A percentile compares a stretch with the other conserved stretches of the same genome.
Evolutionary conservation across 2,888 invertebrate genomes (phyloP).

Genomic region (Stenurella melanura): DNA sequence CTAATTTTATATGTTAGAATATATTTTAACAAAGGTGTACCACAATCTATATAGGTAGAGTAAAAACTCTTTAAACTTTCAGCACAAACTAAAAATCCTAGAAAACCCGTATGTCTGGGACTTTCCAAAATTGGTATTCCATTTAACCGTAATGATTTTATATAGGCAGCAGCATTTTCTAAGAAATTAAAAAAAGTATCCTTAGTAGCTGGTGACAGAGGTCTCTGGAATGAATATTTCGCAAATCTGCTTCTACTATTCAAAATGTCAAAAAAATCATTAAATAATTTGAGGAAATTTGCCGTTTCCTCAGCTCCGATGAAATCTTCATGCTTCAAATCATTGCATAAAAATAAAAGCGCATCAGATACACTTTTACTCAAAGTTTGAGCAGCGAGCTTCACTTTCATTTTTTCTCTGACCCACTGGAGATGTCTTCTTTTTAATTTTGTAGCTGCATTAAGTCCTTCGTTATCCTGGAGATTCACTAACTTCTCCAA

Average conservation of each 20-base stretch:
- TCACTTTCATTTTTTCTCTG: conserved; percentile 43
- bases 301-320: conserved; percentile 24
- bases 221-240: conserved; percentile 34
- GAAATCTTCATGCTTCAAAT: conserved; percentile 29
- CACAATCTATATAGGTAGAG: conserved; percentile 26
- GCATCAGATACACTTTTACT: conserved; percentile 45
- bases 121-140: conserved; percentile 30
- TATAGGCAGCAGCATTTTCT: conserved; percentile 22
- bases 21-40: conserved; percentile 37
- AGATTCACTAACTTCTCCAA: conserved; percentile 46
- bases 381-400: too few relatives aligned
- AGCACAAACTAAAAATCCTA: conserved; percentile 49
- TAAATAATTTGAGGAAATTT: conserved; percentile 37
- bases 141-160: conserved; percentile 22
- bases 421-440: conserved; percentile 48
- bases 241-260: conserved; percentile 31
- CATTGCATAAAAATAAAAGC: conserved; percentile 32
- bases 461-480: conserved; percentile 53
- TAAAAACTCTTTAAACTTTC: conserved; percentile 43
- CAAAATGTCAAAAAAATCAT: conserved; percentile 43
- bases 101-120: conserved; percentile 44
- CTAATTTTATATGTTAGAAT: conserved; percentile 41
- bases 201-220: conserved; percentile 24
- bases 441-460: conserved; percentile 53
- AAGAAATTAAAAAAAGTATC: conserved; percentile 19